Conservation (phyloP, 2,888 invertebrate species). For the Patella pellucida region DNA sequence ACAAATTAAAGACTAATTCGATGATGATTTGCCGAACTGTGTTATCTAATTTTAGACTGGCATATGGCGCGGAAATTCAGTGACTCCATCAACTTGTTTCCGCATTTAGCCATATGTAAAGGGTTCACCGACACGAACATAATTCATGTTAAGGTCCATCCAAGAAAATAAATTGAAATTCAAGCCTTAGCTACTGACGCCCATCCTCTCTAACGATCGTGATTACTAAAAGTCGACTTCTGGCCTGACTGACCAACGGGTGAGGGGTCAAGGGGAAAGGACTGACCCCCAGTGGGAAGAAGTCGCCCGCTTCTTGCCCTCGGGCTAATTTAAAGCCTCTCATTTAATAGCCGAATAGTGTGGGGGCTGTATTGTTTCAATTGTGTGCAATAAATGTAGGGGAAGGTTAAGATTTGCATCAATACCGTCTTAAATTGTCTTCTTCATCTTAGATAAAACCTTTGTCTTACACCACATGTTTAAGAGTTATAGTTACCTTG, state of each 20-base stretch:
- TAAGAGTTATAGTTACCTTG: too few relatives aligned
- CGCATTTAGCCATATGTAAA: constrained; percentile 8
- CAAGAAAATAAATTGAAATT: background rate
- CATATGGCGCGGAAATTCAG: background rate
- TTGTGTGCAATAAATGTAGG: background rate
- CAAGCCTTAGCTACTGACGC: background rate
- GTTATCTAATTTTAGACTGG: constrained; percentile 7
- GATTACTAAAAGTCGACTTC: background rate
- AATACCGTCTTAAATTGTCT: too few relatives aligned
- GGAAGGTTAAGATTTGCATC: too few relatives aligned
- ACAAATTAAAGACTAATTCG: too few relatives aligned
- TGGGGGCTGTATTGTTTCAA: constrained; percentile 5
- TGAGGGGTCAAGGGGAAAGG: constrained; percentile 9
- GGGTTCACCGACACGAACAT: constrained; percentile 4
- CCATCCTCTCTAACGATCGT: background rate
- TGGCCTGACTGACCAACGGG: constrained; percentile 2
- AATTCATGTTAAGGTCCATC: constrained; percentile 3
- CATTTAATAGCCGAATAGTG: constrained; percentile 7
- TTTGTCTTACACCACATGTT: too few relatives aligned
- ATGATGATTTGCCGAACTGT: too few relatives aligned
- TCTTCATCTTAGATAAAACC: too few relatives aligned
- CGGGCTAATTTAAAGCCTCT: background rate
- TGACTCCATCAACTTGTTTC: constrained; percentile 5
- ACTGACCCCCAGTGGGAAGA: background rate
- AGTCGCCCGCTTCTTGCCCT: background rate